Base-by-base conservation (phyloP, 2,888 invertebrate species). In the Lymantria monacha region DNA sequence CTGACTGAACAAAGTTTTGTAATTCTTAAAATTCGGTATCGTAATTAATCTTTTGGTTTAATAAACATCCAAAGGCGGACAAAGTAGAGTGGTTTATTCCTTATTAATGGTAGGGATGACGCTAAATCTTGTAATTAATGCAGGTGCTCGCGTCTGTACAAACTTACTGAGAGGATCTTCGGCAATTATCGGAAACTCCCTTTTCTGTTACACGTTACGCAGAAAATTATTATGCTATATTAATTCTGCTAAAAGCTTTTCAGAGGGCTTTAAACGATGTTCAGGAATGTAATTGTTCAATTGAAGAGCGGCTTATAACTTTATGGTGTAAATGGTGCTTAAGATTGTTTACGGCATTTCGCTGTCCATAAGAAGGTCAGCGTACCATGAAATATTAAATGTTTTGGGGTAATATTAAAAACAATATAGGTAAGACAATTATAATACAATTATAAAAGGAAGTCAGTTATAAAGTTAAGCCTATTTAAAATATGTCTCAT, bases 101-200 rank as follows among this genome's bases (percentile, higher is more conserved):
- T 86, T 85, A 86, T 83, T 82, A 87, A 87, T 86, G 84, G 81
- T 74, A 76, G 76, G 79, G 85, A 84, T 84, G 82, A 80, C 76
- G 83, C 74, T 87, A 87, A 87, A 84, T 84, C 87, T 80, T 75
- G 79, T 88, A 87, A 88, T 88, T 85, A 87, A 87, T 87, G 87
- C 87, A 87, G 85, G 83, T 87, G 81, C 81, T 78, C 80, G 81
- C 68, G 70, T 74, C 66, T 66, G 69, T 69, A 65, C 75, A 72
- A 81, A 80, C 77, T 79, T 73, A 69, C 75, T 66, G 74, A 67
- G 69, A 74, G 66, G 74, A 77, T 81, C 83, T 80, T 74, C 68
- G 69, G 75, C 79, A 83, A 85, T 84, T 85, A 87, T 85, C 83
- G 82, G 81, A 72, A 81, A 78, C 74, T 76, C 77, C 73, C 75